Conservation (phyloP, 2,113 vertebrate genomes). For the Labrus mixtus region DNA sequence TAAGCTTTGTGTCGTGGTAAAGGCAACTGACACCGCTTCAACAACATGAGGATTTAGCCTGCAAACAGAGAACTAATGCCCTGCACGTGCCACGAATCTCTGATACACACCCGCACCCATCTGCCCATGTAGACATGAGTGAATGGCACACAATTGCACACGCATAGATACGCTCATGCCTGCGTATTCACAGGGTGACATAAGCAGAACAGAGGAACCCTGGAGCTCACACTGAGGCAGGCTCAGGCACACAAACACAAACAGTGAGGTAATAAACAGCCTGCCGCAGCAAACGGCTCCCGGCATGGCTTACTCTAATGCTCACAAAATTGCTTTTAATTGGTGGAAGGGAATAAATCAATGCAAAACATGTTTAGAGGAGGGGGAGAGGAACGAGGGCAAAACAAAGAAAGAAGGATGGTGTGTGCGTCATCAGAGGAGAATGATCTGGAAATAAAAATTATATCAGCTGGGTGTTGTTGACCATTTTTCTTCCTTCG, state of each 20-base stretch:
- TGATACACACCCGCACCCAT: conserved; percentile 54
- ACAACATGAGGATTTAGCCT: conserved; percentile 74
- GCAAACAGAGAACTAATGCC: conserved; percentile 70
- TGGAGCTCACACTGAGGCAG: conserved; percentile 55
- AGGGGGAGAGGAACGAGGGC: conserved; percentile 21
- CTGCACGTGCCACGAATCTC: conserved; percentile 61
- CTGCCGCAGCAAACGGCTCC: conserved; percentile 65
- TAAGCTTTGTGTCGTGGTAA: conserved; percentile 70
- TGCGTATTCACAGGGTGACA: conserved; percentile 40
- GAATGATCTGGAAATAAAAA: conserved; percentile 20
- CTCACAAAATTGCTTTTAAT: conserved; percentile 82
- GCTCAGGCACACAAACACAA: conserved; percentile 33
- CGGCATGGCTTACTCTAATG: conserved; percentile 72
- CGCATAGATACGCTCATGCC: not conserved
- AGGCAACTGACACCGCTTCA: conserved; percentile 73
- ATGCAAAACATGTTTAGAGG: conserved; percentile 71
- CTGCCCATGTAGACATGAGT: conserved; percentile 57
- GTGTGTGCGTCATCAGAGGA: conserved; percentile 13
- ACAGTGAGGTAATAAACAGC: conserved; percentile 62
- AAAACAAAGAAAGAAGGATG: conserved; percentile 20
- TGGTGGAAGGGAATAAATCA: conserved; percentile 76
- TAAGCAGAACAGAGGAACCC: conserved; percentile 42
- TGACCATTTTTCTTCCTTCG: not conserved
- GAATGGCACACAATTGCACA: conserved; percentile 23
- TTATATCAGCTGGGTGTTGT: not conserved